Evolutionary conservation across 2,888 invertebrate genomes (phyloP), one percentile per base, ranked within the genome.

Genomic region (Acleris holmiana): DNA sequence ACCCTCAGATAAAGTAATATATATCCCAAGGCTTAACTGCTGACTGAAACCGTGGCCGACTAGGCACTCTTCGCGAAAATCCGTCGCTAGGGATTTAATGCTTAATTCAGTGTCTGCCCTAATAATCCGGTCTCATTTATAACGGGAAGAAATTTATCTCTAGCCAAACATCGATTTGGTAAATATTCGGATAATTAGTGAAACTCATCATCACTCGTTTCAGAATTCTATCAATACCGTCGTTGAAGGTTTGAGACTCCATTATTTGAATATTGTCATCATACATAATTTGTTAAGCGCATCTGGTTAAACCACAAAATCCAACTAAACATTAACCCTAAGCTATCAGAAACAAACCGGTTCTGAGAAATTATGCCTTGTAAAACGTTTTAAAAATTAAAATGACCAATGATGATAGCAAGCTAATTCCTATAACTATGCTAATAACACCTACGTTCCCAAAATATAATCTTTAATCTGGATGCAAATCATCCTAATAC

Each of bases 391-490:
- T 85, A 77, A 86, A 88, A 85, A 88, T 88, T 87, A 87, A 89
- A 88, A 89, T 85, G 88, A 88, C 83, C 86, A 84, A 75, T 76
- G 84, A 88, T 86, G 86, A 90, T 85, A 80, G 83, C 84, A 74
- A 82, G 81, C 78, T 90, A 90, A 91, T 91, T 85, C 90, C 79
- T 88, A 89, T 91, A 90, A 91, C 91, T 91, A 90, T 88, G 89
- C 86, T 91, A 91, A 91, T 91, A 86, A 87, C 89, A 86, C 86
- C 87, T 86, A 89, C 86, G 88, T 87, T 82, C 80, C 83, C 85
- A 88, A 91, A 91, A 90, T 89, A 91, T 91, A 90, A 91, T 91
- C 87, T 90, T 91, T 91, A 91, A 91, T 91, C 89, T 91, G 88
- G 83, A 91, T 91, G 91, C 91, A 89, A 91, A 91, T 90, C 90